Base-by-base conservation (phyloP, 2,113 vertebrate species). In the Lonchura striata region DNA sequence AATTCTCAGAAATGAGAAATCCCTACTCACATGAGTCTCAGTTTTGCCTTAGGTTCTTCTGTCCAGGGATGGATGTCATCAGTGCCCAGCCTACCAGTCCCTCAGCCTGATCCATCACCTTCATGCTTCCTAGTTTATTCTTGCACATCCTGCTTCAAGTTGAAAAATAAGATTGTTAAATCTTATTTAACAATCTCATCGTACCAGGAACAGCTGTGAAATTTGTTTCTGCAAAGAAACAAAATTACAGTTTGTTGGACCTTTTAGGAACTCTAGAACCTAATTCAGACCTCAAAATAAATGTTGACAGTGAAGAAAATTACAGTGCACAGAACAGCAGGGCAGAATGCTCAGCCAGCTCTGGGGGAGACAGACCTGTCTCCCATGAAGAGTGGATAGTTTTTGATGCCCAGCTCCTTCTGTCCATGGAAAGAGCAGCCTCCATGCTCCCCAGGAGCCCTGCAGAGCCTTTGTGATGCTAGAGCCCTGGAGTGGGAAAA, bases 41-140 rank as follows among this genome's bases (percentile, higher is more conserved):
- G 44, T 91, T 93, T 85, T 85, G 33, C 90, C 35, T 75, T 77
- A 53, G 46, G 53, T 68, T 68, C 19, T 90, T 92, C 33, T 87
- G 19, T 68, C 28, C 50, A 82, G 50, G 33, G 37, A 17, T 77
- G 35, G 35, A 47, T 53, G 39, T 83, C 46, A 33, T 53, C 0
- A 0, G 31, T 93, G 70, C 59, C 35, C 64, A 59, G 42, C 44
- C 33, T 56, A 30, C 18, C 53, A 83, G 71, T 37, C 37, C 47
- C 24, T 84, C 72, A 77, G 37, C n/a, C 25, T 0, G 0, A 17
- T 10, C 3, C 1, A 15, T 53, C 0, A 0, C 47, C 35, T 80
- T 86, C 13, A 3, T 37, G 30, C 44, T 11, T 44, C 54, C 28
- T 37, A 17, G 27, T 68, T 87, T 61, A 64, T 72, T 59, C 35